Conservation (phyloP, 1,140 invertebrate genomes). For the Euwallacea fornicatus region DNA sequence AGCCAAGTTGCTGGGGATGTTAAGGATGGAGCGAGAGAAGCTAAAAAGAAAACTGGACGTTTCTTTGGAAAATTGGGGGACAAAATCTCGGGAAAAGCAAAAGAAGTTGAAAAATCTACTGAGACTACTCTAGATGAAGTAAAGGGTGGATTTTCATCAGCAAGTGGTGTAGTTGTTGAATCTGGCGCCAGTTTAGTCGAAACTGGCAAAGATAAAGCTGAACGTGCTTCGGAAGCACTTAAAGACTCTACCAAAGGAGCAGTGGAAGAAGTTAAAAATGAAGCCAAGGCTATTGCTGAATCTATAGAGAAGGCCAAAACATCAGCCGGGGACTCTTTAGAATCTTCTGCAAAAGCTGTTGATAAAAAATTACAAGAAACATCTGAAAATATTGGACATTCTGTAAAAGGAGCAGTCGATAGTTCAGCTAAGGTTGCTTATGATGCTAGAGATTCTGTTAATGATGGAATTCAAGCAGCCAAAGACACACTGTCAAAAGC, state of each 20-base stretch:
- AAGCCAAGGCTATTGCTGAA: neutral
- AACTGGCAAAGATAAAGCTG: neutral
- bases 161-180: neutral
- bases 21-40: conserved; percentile 5
- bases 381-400: neutral
- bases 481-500: conserved; percentile 14
- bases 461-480: conserved; percentile 5
- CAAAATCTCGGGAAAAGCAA: conserved; percentile 30
- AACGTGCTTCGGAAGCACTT: neutral
- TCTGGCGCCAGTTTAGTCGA: neutral
- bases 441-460: neutral
- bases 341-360: neutral
- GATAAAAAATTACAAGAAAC: neutral
- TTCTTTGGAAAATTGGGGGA: conserved; percentile 36
- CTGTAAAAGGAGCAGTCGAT: neutral
- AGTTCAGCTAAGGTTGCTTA: neutral
- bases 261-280: neutral
- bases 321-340: conserved; percentile 12
- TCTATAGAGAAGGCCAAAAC: no score
- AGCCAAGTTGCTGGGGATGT: neutral
- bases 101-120: conserved; percentile 28
- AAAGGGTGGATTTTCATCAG: neutral
- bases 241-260: neutral
- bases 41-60: conserved; percentile 25
- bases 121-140: neutral